Base-by-base conservation (phyloP, 2,888 invertebrate genomes). In the Pseudolycoriella hygida region DNA sequence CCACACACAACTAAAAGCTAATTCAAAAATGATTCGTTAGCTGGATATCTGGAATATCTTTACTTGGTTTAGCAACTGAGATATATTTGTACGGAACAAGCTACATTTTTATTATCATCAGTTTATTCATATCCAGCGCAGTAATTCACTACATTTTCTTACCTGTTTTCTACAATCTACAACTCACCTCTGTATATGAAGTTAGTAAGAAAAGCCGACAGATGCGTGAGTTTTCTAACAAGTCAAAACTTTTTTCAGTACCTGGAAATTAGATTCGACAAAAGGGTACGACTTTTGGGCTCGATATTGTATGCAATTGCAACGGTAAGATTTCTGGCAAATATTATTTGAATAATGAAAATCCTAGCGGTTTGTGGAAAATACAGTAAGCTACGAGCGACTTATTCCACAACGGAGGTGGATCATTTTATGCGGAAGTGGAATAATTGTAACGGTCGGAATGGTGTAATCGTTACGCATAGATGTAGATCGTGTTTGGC, bases 31-130 rank as follows among this genome's bases (percentile, higher is more conserved):
- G 5, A 19, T 43, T 49, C n/a, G n/a, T n/a, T 55, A 78, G 80
- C 60, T 80, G 74, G 51, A 77, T 82, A 57, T 82, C 81, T 53
- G 83, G 82, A 8, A 84, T 85, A 51, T 80, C 83, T 0, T 61
- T 85, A 34, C 64, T 84, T 51, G 84, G 84, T 2, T 82, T 76
- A 4, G 83, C 84, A 1, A 83, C 84, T 1, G 84, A 85, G 58
- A 68, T 84, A 17, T 84, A 85, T 54, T 66, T 83, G 12, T 81
- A 80, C 55, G 87, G 88, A 1, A 78, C 77, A 11, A 74, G 80
- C 47, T 87, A 82, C 57, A 58, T 75, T 32, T 81, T 74, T 55
- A 69, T 76, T 8, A 62, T 74, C 14, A 62, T 72, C 8, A 79
- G 77, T 1, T 64, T 74, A 10, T 44, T 74, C 3, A 48, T 71